Conservation (phyloP, 2,113 vertebrate species). For the Bubo bubo region DNA sequence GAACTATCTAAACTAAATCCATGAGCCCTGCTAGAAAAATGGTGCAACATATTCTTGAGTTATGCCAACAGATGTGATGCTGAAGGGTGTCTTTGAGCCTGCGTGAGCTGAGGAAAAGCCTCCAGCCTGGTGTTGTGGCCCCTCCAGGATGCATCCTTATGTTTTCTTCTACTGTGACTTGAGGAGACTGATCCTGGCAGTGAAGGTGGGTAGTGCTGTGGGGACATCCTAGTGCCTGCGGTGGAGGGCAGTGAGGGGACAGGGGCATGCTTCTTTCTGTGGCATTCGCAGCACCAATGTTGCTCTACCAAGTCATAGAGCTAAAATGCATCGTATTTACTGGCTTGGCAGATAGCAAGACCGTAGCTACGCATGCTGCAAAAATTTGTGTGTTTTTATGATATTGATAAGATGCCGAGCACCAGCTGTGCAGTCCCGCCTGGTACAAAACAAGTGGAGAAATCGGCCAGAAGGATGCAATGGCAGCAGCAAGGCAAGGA, state of each 20-base stretch:
- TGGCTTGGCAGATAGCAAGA: neutral
- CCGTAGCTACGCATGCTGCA: accelerated
- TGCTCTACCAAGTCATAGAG: neutral
- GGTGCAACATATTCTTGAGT: accelerated
- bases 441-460: neutral
- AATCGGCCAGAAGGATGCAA: neutral
- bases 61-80: accelerated
- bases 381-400: neutral
- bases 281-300: accelerated
- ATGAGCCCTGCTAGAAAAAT: neutral
- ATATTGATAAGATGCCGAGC: neutral
- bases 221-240: neutral
- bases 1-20: neutral
- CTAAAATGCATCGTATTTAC: neutral
- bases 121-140: neutral
- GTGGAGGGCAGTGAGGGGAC: neutral
- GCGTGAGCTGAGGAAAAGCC: neutral
- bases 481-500: neutral
- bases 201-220: neutral
- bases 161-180: neutral
- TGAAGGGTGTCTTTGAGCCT: neutral
- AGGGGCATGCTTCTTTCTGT: accelerated
- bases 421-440: neutral
- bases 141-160: neutral
- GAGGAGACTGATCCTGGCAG: neutral